phyloP scores from a whole-genome alignment of 2,797 vertebrate species.

The Tokudaia muenninki region DNA sequence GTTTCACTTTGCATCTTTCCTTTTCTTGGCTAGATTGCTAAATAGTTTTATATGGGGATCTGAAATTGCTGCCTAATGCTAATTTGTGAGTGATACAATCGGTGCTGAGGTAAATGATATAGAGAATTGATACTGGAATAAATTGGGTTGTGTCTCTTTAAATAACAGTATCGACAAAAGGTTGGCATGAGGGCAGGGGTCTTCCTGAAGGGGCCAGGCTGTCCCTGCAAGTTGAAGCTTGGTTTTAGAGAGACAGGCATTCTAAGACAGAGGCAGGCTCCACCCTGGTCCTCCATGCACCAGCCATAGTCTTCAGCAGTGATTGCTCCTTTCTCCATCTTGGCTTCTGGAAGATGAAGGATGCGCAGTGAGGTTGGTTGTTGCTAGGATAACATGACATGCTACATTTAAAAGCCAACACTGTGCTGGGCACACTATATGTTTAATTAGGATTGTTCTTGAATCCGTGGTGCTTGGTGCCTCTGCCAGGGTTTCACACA shows the following conservation, averaged over 20 bases:
- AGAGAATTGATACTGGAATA: conserved; percentile 72
- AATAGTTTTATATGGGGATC: conserved; percentile 74
- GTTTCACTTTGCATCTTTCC: conserved; percentile 68
- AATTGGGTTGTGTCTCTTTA: conserved; percentile 62
- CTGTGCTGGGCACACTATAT: not conserved
- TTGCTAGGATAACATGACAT: not conserved
- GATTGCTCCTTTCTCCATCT: not conserved
- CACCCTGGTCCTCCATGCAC: no score
- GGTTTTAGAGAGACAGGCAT: not conserved
- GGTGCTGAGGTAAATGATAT: conserved; percentile 78
- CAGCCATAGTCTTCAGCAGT: not conserved
- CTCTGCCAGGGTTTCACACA: not conserved
- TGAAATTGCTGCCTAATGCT: conserved; percentile 75
- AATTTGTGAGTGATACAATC: conserved; percentile 73
- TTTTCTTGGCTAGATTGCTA: conserved; percentile 77
- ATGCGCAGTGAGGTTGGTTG: not conserved
- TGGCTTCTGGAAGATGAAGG: not conserved
- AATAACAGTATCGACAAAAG: conserved; percentile 66
- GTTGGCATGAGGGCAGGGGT: conserved; percentile 60
- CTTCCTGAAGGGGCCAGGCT: not conserved
- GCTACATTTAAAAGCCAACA: not conserved
- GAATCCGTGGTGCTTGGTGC: not conserved
- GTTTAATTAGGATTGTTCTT: not conserved
- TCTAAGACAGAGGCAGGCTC: not conserved
- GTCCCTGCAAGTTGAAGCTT: not conserved